These are phyloP conservation scores for Heliangelus exortis DNA, from an alignment of 2,797 vertebrate species.

Conservation along the genomic window DNA sequence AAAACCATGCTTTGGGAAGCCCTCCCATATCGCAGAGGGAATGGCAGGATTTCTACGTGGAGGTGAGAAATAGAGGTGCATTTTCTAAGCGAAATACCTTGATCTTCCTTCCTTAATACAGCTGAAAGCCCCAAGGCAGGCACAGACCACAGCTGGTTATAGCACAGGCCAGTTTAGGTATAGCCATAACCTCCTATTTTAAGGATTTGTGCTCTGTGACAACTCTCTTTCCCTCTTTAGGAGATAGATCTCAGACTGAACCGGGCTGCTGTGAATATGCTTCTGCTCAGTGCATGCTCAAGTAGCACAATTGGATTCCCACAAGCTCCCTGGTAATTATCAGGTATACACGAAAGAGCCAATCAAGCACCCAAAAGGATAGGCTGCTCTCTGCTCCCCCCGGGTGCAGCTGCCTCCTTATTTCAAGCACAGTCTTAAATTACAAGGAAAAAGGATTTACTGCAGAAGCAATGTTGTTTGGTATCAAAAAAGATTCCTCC, in stretches of 20 bases:
- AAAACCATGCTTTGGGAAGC: neutral
- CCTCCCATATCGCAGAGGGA: neutral
- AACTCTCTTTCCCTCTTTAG: neutral
- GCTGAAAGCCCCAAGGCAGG: neutral
- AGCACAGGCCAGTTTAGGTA: neutral
- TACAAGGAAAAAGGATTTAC: conserved; percentile 64
- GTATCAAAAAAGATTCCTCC: conserved; percentile 53
- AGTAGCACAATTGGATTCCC: conserved; percentile 46
- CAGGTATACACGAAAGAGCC: conserved; percentile 56
- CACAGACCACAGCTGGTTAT: neutral
- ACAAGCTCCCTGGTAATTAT: conserved; percentile 51
- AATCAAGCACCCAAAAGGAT: conserved; percentile 66
- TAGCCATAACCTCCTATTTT: neutral
- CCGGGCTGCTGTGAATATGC: neutral
- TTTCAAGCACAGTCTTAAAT: conserved; percentile 59
- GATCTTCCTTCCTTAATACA: neutral
- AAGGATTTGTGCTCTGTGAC: neutral
- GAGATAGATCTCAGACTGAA: neutral
- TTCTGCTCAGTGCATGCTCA: neutral
- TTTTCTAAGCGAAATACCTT: neutral
- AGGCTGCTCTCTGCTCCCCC: conserved; percentile 61
- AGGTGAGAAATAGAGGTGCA: neutral
- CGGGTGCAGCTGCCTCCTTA: conserved; percentile 58
- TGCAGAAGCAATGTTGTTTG: conserved; percentile 68
- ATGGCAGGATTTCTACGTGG: neutral